These are phyloP conservation scores for Pachliopta kotzebuea DNA, from an alignment of 2,888 invertebrate species.

Conservation along the genomic window DNA sequence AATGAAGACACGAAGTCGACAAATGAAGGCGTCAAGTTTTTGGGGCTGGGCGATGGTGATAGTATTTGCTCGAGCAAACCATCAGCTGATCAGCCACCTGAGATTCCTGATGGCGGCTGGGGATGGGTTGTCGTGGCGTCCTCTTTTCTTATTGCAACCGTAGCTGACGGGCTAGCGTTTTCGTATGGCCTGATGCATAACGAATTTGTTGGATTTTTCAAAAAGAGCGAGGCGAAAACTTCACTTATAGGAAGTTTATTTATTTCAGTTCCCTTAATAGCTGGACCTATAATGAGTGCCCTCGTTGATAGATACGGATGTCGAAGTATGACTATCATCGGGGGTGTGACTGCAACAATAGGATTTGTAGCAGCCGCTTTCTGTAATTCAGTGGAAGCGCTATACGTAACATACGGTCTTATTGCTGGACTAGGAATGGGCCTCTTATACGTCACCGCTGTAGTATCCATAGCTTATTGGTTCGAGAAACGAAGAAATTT, in stretches of 20 bases:
- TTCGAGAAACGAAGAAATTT: slow-evolving; percentile 93
- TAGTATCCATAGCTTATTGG: slow-evolving; percentile 95
- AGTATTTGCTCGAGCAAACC: slow-evolving; percentile 70
- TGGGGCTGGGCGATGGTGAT: slow-evolving; percentile 75
- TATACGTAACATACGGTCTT: slow-evolving; percentile 91
- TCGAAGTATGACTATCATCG: slow-evolving; percentile 86
- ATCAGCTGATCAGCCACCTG: slow-evolving; percentile 68
- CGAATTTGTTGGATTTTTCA: slow-evolving; percentile 88
- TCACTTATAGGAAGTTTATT: slow-evolving; percentile 94
- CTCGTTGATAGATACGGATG: slow-evolving; percentile 93
- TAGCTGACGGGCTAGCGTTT: slow-evolving; percentile 96
- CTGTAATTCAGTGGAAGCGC: slow-evolving; percentile 85
- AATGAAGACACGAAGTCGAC: slow-evolving; percentile 67
- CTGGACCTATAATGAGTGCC: slow-evolving; percentile 91
- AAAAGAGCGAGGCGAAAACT: slow-evolving; percentile 89
- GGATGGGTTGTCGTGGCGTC: slow-evolving; percentile 95
- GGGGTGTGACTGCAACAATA: slow-evolving; percentile 85
- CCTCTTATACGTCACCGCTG: slow-evolving; percentile 92
- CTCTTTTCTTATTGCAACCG: slow-evolving; percentile 91
- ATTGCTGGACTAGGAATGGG: slow-evolving; percentile 92
- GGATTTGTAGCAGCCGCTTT: slow-evolving; percentile 89
- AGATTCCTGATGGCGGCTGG: slow-evolving; percentile 92
- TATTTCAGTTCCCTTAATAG: slow-evolving; percentile 92
- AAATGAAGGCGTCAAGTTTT: slow-evolving; percentile 76
- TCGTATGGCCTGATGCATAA: slow-evolving; percentile 94